Conservation (phyloP, 2,113 vertebrate genomes). For the Neoarius graeffei region DNA sequence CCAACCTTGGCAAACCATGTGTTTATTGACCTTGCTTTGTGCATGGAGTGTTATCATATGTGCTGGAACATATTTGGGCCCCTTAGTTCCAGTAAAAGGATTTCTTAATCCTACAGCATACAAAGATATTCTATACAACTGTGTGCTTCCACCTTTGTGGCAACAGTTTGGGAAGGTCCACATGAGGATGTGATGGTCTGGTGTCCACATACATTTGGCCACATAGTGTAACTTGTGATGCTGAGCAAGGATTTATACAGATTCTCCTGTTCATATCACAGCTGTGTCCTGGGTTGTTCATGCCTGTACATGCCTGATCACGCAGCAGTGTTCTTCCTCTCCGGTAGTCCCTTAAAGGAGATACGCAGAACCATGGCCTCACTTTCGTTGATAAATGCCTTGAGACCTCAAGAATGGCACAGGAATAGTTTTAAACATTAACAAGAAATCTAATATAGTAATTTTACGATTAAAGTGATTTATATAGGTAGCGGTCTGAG, state of each 20-base stretch:
- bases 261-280: slow-evolving; percentile 8
- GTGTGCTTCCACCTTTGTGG: not conserved
- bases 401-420: too few species aligned
- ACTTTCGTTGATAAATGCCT: too few species aligned
- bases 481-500: too few species aligned
- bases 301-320: slow-evolving; percentile 12
- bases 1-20: not conserved
- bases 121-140: not conserved
- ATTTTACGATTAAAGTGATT: too few species aligned
- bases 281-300: slow-evolving; percentile 9
- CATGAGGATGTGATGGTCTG: not conserved
- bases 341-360: not conserved
- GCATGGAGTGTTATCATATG: not conserved
- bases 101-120: not conserved
- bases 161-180: not conserved
- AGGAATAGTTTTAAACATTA: too few species aligned
- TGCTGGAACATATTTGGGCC: not conserved
- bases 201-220: not conserved
- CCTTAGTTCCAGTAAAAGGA: not conserved
- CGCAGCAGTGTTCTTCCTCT: not conserved
- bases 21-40: not conserved
- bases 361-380: too few species aligned
- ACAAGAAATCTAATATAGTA: too few species aligned
- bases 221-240: not conserved
- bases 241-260: not conserved